Evolutionary conservation across 2,113 vertebrate genomes (phyloP).

Genomic region (Lophura nycthemera): DNA sequence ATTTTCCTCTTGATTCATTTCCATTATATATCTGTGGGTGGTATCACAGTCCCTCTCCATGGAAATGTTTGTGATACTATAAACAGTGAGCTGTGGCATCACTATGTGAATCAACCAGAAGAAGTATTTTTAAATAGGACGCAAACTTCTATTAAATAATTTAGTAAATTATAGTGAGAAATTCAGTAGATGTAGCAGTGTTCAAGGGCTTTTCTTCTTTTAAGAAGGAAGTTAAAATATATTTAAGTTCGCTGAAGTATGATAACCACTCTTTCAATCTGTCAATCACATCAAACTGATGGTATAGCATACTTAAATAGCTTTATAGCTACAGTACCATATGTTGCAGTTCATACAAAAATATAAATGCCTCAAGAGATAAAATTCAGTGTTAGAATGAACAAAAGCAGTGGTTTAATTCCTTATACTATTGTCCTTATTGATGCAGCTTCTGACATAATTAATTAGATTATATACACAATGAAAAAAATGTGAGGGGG

Average conservation of each 20-base stretch:
- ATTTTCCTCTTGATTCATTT: conserved; percentile 24
- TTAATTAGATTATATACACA: background rate
- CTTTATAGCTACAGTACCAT: conserved; percentile 32
- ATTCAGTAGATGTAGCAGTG: background rate
- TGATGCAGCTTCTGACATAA: background rate
- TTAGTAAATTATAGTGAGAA: background rate
- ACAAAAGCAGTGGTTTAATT: background rate
- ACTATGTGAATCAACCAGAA: background rate
- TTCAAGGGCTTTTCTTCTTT: background rate
- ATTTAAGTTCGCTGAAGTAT: background rate
- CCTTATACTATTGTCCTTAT: background rate
- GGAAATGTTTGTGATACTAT: background rate
- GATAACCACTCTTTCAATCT: background rate
- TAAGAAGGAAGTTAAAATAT: background rate
- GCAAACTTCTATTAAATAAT: background rate
- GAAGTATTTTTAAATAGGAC: background rate
- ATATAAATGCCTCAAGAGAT: background rate
- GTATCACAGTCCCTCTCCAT: background rate
- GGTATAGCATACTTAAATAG: conserved; percentile 26
- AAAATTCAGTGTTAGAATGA: background rate
- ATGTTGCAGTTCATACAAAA: background rate
- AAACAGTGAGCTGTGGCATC: background rate
- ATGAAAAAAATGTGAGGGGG: no score
- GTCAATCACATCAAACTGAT: conserved; percentile 21
- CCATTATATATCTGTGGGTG: background rate